Conservation (phyloP, 1,140 invertebrate genomes). For the Megalonaias nervosa region DNA sequence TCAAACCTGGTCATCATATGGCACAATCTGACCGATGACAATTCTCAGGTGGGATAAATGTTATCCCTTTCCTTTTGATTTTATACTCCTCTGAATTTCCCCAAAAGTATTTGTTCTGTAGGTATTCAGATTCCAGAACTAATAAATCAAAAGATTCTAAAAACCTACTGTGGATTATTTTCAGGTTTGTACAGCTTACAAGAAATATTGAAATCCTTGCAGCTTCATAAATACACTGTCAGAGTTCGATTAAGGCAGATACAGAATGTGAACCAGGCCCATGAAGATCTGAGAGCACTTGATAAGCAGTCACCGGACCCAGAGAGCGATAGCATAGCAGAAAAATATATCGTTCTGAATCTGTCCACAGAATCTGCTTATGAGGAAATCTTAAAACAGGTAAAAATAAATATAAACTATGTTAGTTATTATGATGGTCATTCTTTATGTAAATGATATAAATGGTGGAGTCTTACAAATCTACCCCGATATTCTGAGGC, state of each 20-base stretch:
- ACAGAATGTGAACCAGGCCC: conserved; percentile 14
- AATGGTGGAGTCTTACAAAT: too few species aligned
- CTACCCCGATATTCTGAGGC: too few species aligned
- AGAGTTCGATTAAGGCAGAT: conserved; percentile 26
- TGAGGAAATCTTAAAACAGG: conserved; percentile 21
- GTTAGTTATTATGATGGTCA: too few species aligned
- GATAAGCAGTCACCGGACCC: conserved; percentile 6
- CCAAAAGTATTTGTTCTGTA: too few species aligned
- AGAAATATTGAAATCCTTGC: conserved; percentile 17
- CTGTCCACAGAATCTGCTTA: conserved; percentile 26
- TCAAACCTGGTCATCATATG: too few species aligned
- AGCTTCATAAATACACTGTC: conserved; percentile 1
- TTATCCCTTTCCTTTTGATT: too few species aligned
- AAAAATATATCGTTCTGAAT: conserved; percentile 23
- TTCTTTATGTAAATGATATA: too few species aligned
- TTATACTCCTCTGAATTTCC: too few species aligned
- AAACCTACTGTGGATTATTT: background rate
- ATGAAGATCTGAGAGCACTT: conserved; percentile 31
- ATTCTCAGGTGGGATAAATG: too few species aligned
- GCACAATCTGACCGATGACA: too few species aligned
- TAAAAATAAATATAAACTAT: background rate
- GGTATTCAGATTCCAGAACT: background rate
- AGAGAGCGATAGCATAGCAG: conserved; percentile 5
- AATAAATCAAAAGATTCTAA: background rate
- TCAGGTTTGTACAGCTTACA: conserved; percentile 28